Base-by-base conservation (phyloP, 2,113 vertebrate species). In the Protobothrops flavoviridis region DNA sequence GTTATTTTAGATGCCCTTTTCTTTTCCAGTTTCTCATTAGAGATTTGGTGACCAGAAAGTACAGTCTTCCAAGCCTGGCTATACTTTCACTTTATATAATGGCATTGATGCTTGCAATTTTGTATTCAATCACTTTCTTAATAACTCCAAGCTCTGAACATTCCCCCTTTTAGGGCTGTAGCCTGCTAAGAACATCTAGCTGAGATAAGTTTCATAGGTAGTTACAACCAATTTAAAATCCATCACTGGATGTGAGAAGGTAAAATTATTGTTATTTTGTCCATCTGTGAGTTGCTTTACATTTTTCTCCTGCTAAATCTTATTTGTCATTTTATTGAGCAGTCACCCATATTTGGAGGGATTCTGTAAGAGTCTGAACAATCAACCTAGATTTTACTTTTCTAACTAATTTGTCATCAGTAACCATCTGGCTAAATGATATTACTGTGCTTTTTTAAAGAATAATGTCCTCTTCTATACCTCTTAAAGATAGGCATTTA, bases 201-300 rank as follows among this genome's bases (percentile, higher is more conserved):
- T 26, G 29, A 53, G 57, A 59, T 88, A 3, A 24, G 21, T 92
- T 88, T 26, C 20, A 21, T 39, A 15, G 57, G 43, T 29, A 81
- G 87, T n/a, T 81, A 89, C n/a, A 81, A 52, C 21, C 61, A 92
- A 89, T 92, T 92, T 89, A 53, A 43, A 52, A 57, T 52, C 17
- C 56, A 33, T 87, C 21, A 55, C 3, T 61, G 85, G n/a, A 33
- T 64, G 24, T 15, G 85, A 50, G 85, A 61, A 88, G 85, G 45
- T 33, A 64, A 11, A 33, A 64, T 33, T n/a, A 39, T 59, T 92
- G 24, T 45, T 85, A 24, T 50, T 61, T 48, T n/a, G 55, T 33
- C 43, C 85, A 33, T 23, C 43, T 74, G 48, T 17, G 21, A 26
- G 21, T 9, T 0, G 11, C 48, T 39, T 52, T 74, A n/a, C 48